Base-by-base conservation (phyloP, 64 coral and sea anemone genomes). In the Pocillopora damicornis region DNA sequence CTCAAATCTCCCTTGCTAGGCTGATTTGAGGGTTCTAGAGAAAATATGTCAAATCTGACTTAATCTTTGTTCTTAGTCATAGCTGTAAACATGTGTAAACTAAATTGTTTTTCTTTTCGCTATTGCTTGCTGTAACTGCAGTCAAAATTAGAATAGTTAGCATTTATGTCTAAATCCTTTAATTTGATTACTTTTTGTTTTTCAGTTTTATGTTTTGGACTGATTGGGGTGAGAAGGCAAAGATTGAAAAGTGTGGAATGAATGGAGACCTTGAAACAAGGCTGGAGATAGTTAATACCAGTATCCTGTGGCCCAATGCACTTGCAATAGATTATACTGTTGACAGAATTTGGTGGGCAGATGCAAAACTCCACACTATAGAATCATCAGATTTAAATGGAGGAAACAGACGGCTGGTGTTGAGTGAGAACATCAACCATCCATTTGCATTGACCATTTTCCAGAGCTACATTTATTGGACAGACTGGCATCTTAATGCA, bases 151-250 rank as follows among this genome's bases (percentile, higher is more conserved):
- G 42, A 51, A 51, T 51, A 7, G 3, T 4, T 2, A 51, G 7
- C 42, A 51, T 51, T 2, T 51, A 51, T 4, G 7, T 51, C 7
- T 51, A 51, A 51, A 51, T 51, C 42, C 42, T 51, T 51, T 75
- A 59, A 11, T 12, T 4, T 37, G 22, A 11, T 73, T 69, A 51
- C 35, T 79, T 59, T 36, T 15, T 87, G 2, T 75, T 75, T 78
- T 79, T 16, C 37, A 95, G 94, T 13, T 95, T 76, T n/a, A 93
- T 96, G 91, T 90, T 93, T 74, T 96, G 94, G 94, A 93, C 94
- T 17, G 94, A 96, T 51, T 96, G 94, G 94, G 94, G 94, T 10
- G 91, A 93, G 30, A 68, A 37, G 1, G 88, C 94, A 12, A 96
- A 88, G 58, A 96, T 96, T 26, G 94, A 96, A 18, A 76, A 86